Evolutionary conservation across 1,140 invertebrate genomes (phyloP), one percentile per base, ranked within the genome.

Genomic region (Papilio xuthus): DNA sequence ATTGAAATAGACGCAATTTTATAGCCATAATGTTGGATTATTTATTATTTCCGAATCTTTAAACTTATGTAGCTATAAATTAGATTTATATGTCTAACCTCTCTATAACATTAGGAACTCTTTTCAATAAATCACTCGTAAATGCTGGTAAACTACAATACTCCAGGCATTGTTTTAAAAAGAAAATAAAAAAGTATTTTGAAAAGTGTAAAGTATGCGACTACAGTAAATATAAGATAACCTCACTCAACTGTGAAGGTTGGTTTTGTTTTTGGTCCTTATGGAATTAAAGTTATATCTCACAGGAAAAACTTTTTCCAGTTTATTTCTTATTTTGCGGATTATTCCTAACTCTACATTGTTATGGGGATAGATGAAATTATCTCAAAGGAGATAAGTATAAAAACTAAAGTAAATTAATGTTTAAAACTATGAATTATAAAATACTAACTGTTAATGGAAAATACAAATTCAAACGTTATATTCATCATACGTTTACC

Each of bases 251-350:
- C 26, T 67, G 26, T 28, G 23, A 26, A 60, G 23, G 20, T 60
- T 28, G 60, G 23, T 67, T 67, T 28, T 67, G 60, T 67, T 67
- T 67, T 28, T 32, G 32, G 32, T 67, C 60, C 60, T 67, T 67
- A 67, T 67, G 26, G 60, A 67, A 18, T 67, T 67, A 67, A 67
- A 67, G 60, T 67, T 67, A 67, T 28, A 67, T 67, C 28, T 67
- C 60, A 67, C 23, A 18, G 26, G 60, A 32, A 28, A 28, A 67
- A 67, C 60, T 67, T 67, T 67, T 67, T 12, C 60, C 13, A 1
- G 26, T 28, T 18, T n/a, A n/a, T n/a, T n/a, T n/a, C n/a, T n/a
- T n/a, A n/a, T n/a, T n/a, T n/a, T n/a, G n/a, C 26, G 26, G 32
- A 67, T 67, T 67, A 67, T 67, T 67, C 60, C 60, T 12, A 13